These are phyloP conservation scores for Bombyx mandarina DNA, from an alignment of 1,140 invertebrate genomes.

Conservation along the genomic window DNA sequence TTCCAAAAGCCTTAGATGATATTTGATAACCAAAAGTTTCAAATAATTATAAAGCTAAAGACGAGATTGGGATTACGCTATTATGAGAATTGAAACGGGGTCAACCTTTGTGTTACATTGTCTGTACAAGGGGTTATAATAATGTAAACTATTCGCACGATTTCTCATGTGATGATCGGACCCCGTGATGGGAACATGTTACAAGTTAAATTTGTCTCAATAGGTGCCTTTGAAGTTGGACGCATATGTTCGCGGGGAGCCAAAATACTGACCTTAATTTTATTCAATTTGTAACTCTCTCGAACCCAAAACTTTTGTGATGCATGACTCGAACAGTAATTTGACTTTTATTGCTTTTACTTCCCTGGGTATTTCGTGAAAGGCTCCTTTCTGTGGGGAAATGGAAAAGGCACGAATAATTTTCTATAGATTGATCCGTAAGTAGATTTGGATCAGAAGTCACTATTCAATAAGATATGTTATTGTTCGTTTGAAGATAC, in stretches of 20 bases:
- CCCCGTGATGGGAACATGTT: conserved; percentile 1
- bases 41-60: too few species aligned
- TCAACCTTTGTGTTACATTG: too few species aligned
- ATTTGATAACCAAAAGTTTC: too few species aligned
- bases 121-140: too few species aligned
- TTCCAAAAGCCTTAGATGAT: too few species aligned
- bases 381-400: conserved; percentile 22
- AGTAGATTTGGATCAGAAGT: conserved; percentile 10
- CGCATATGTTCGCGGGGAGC: conserved; percentile 5
- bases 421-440: conserved; percentile 13
- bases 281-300: conserved; percentile 62
- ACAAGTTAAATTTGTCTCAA: conserved; percentile 18
- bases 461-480: conserved; percentile 1
- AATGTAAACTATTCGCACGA: too few species aligned
- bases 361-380: conserved; percentile 35
- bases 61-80: too few species aligned
- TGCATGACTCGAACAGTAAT: conserved; percentile 58
- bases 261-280: conserved; percentile 44
- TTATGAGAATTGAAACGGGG: too few species aligned
- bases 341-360: conserved; percentile 61
- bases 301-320: conserved; percentile 60
- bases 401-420: conserved; percentile 26
- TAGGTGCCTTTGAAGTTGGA: conserved; percentile 16
- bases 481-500: neutral
- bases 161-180: too few species aligned